These are phyloP conservation scores for Frieseomelitta varia DNA, from an alignment of 1,140 invertebrate genomes.

Conservation along the genomic window DNA sequence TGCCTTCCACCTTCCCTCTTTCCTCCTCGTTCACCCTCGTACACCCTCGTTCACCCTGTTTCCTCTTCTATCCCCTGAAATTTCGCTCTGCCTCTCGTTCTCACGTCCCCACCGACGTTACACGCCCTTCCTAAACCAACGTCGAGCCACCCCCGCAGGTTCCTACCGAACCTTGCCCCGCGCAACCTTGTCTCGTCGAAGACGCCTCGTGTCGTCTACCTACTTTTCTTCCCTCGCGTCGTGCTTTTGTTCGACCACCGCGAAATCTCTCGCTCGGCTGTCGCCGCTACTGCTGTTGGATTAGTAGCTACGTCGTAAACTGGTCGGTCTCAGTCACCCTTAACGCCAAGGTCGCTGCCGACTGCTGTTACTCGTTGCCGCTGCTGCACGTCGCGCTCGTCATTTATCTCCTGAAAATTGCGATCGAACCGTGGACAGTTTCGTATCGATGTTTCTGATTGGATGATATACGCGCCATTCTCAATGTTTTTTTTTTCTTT, in stretches of 20 bases:
- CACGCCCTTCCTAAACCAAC: conserved; percentile 26
- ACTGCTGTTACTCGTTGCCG: neutral
- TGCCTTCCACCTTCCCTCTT: conserved; percentile 41
- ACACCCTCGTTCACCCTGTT: conserved; percentile 25
- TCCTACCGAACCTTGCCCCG: conserved; percentile 36
- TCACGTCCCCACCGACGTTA: neutral
- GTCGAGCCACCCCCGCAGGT: neutral
- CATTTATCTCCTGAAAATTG: neutral
- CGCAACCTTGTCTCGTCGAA: conserved; percentile 44
- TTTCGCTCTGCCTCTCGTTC: conserved; percentile 47
- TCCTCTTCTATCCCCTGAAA: conserved; percentile 12
- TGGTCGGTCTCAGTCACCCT: conserved; percentile 8
- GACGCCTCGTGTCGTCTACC: conserved; percentile 49
- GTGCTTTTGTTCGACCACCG: conserved; percentile 42
- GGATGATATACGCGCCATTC: too few relatives aligned
- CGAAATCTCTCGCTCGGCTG: conserved; percentile 46
- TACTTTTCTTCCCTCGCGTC: conserved; percentile 47
- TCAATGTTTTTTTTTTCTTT: too few relatives aligned
- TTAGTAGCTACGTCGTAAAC: conserved; percentile 41
- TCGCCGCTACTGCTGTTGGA: conserved; percentile 34
- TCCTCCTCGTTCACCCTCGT: conserved; percentile 19
- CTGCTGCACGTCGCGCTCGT: neutral
- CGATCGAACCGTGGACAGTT: neutral
- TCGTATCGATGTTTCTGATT: neutral
- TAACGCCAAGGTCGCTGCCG: conserved; percentile 26